Evolutionary conservation across 2,888 invertebrate genomes (phyloP).

Genomic region (Thera obeliscata): DNA sequence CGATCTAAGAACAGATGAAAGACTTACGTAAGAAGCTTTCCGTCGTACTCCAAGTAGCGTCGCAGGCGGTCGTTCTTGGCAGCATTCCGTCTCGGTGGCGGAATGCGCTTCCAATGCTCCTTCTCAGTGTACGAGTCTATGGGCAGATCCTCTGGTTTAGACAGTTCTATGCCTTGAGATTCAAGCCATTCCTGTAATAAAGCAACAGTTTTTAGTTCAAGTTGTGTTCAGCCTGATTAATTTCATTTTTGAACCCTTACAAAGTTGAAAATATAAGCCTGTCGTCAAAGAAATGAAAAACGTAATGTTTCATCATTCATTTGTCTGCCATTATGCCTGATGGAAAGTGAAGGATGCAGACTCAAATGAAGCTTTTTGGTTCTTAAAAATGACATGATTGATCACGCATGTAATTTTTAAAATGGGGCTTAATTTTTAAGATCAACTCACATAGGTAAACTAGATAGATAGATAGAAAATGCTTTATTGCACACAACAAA

Average conservation of each 20-base stretch:
- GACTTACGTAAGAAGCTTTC: conserved; percentile 89
- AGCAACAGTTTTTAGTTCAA: background rate
- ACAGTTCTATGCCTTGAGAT: conserved; percentile 92
- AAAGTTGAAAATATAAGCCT: no score
- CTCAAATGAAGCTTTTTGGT: no score
- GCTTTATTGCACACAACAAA: no score
- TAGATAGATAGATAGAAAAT: no score
- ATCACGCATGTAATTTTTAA: no score
- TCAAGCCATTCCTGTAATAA: conserved; percentile 89
- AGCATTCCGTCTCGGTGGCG: conserved; percentile 56
- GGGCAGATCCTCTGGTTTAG: conserved; percentile 88
- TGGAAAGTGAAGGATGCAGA: no score
- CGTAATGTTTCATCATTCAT: no score
- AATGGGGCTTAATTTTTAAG: no score
- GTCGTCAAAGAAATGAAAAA: no score
- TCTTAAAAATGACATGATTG: no score
- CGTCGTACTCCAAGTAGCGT: conserved; percentile 90
- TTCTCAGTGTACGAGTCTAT: conserved; percentile 87
- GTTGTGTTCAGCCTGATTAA: background rate
- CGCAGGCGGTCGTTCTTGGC: conserved; percentile 73
- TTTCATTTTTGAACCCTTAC: background rate
- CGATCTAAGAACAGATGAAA: background rate
- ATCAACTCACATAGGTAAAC: no score
- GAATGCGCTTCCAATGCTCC: conserved; percentile 70
- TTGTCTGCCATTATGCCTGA: no score